These are phyloP conservation scores for Tiphia femorata DNA, from an alignment of 2,888 invertebrate species.

Conservation along the genomic window DNA sequence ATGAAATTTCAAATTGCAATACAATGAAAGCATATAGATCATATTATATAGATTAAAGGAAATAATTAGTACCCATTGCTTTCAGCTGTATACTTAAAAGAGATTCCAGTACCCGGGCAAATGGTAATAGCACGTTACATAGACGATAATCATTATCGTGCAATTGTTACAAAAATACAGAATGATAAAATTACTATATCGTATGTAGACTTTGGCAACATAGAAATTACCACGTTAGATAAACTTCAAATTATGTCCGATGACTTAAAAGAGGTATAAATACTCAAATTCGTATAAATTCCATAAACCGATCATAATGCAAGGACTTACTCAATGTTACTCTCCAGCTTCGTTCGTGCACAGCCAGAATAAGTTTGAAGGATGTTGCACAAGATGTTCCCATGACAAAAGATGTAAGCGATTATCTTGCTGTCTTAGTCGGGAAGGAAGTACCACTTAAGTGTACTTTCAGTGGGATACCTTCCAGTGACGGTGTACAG, in stretches of 20 bases:
- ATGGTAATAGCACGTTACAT: constrained; percentile 56
- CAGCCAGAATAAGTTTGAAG: constrained; percentile 47
- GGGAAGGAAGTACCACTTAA: constrained; percentile 42
- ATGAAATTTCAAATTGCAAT: not conserved
- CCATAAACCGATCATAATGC: not conserved
- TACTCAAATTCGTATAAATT: not conserved
- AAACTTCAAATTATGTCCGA: constrained; percentile 48
- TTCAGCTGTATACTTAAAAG: not conserved
- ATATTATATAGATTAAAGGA: not conserved
- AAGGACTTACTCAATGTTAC: not conserved
- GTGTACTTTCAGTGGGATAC: constrained; percentile 46
- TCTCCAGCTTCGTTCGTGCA: constrained; percentile 38
- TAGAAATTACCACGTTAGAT: constrained; percentile 39
- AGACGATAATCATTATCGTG: constrained; percentile 62
- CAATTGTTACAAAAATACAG: constrained; percentile 49
- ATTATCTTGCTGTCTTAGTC: constrained; percentile 46
- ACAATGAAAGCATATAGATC: not conserved
- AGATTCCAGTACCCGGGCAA: constrained; percentile 50
- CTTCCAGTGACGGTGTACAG: constrained; percentile 45
- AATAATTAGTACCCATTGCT: not conserved
- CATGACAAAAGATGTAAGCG: constrained; percentile 49
- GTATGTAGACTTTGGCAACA: constrained; percentile 65
- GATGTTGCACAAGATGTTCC: constrained; percentile 45
- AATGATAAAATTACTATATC: constrained; percentile 41
- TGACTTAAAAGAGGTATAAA: constrained; percentile 50